Evolutionary conservation across 2,113 vertebrate species (phyloP).

Genomic region (Cinclus cinclus): DNA sequence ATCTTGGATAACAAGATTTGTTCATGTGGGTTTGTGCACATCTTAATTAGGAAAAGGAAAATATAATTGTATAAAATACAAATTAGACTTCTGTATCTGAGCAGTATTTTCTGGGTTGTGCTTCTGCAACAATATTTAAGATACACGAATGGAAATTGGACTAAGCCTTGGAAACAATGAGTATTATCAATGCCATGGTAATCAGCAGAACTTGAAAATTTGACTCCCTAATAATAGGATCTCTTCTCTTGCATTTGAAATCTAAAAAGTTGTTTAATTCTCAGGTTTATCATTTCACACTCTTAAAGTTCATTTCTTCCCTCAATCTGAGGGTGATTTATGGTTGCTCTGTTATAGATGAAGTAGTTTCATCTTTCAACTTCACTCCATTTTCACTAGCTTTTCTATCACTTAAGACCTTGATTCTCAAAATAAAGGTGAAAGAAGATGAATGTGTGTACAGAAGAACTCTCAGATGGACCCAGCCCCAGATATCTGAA

Average conservation of each 20-base stretch:
- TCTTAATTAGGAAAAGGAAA: not conserved
- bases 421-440: not conserved
- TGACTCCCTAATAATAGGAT: not conserved
- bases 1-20: not conserved
- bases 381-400: not conserved
- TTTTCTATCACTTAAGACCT: constrained; percentile 38
- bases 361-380: constrained; percentile 46
- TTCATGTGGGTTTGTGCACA: not conserved
- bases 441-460: constrained; percentile 43
- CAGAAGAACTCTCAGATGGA: not conserved
- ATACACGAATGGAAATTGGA: not conserved
- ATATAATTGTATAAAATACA: not conserved
- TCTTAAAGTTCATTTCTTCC: constrained; percentile 23
- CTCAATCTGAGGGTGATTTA: constrained; percentile 48
- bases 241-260: not conserved
- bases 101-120: not conserved
- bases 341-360: not conserved
- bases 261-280: constrained; percentile 32
- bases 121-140: not conserved
- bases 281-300: constrained; percentile 12
- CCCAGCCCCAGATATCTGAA: not conserved
- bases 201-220: not conserved
- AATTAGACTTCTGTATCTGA: not conserved
- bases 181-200: not conserved
- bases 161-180: not conserved